These are phyloP conservation scores for Battus philenor DNA, from an alignment of 1,140 invertebrate genomes.

Conservation along the genomic window DNA sequence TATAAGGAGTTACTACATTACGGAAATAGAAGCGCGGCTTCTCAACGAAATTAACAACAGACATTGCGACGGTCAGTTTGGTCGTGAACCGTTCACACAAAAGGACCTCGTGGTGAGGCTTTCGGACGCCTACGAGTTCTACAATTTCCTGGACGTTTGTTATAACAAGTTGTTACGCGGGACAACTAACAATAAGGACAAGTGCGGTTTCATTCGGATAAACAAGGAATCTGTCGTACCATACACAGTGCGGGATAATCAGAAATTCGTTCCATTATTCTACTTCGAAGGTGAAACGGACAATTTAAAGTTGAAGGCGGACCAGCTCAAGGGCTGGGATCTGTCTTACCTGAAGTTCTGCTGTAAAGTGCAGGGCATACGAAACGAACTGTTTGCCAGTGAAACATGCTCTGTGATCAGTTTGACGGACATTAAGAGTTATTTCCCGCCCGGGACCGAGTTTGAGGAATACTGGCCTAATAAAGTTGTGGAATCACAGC, in stretches of 20 bases:
- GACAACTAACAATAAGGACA: conserved; percentile 82
- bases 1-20: conserved; percentile 95
- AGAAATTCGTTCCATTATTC: conserved; percentile 95
- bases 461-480: conserved; percentile 95
- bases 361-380: conserved; percentile 94
- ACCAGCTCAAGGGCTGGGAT: conserved; percentile 92
- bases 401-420: conserved; percentile 93
- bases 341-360: conserved; percentile 94
- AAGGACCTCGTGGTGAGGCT: conserved; percentile 93
- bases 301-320: conserved; percentile 89
- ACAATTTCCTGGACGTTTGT: conserved; percentile 92
- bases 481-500: conserved; percentile 87
- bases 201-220: conserved; percentile 95
- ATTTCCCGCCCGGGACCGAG: conserved; percentile 90
- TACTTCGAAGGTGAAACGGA: conserved; percentile 96
- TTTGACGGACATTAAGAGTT: conserved; percentile 91
- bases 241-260: conserved; percentile 88
- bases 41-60: conserved; percentile 95
- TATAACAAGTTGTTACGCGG: conserved; percentile 86
- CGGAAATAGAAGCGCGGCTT: conserved; percentile 90
- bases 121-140: conserved; percentile 92
- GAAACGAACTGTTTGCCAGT: conserved; percentile 92
- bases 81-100: conserved; percentile 90
- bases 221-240: conserved; percentile 96
- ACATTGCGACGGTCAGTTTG: conserved; percentile 94